A percentile compares a stretch with the other conserved stretches of the same genome.
Conservation (phyloP, 30 jellyfish, hydroid and myxozoan species). For the Hydractinia echinata region DNA sequence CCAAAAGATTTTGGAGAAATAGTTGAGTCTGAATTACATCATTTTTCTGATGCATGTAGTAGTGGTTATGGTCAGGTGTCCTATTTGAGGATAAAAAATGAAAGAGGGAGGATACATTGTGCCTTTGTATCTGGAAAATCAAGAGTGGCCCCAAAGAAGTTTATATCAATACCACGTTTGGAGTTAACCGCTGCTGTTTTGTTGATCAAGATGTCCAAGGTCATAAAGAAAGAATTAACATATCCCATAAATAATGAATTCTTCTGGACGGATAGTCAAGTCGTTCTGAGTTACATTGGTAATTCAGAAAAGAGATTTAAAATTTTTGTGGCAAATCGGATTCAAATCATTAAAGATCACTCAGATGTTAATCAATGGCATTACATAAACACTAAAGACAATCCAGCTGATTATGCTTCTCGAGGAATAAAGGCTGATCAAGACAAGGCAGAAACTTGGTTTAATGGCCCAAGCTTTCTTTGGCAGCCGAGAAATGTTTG, state of each 20-base stretch:
- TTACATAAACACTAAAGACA: neutral
- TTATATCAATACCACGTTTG: no score
- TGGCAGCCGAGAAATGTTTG: no score
- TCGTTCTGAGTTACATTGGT: constrained; percentile 6
- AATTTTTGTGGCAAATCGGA: constrained; percentile 36
- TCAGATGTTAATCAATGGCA: constrained; percentile 28
- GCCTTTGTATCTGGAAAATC: constrained; percentile 30
- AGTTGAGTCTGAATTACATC: constrained; percentile 19
- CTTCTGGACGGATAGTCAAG: no score
- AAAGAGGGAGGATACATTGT: constrained; percentile 21
- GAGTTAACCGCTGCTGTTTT: no score
- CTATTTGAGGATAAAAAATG: constrained; percentile 1
- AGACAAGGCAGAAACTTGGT: no score
- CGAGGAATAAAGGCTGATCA: no score
- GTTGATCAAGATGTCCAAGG: no score
- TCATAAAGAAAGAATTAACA: no score
- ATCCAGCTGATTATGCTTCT: constrained; percentile 30
- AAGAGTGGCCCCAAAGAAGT: constrained; percentile 38
- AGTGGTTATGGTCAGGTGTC: constrained; percentile 30
- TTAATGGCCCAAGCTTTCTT: no score
- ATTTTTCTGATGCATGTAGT: constrained; percentile 42
- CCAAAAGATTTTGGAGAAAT: constrained; percentile 34
- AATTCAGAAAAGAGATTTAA: constrained; percentile 27
- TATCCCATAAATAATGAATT: no score
- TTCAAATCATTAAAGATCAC: constrained; percentile 33